Evolutionary conservation across 2,888 invertebrate species (phyloP).

Genomic region (Drosophila maculinotata): DNA sequence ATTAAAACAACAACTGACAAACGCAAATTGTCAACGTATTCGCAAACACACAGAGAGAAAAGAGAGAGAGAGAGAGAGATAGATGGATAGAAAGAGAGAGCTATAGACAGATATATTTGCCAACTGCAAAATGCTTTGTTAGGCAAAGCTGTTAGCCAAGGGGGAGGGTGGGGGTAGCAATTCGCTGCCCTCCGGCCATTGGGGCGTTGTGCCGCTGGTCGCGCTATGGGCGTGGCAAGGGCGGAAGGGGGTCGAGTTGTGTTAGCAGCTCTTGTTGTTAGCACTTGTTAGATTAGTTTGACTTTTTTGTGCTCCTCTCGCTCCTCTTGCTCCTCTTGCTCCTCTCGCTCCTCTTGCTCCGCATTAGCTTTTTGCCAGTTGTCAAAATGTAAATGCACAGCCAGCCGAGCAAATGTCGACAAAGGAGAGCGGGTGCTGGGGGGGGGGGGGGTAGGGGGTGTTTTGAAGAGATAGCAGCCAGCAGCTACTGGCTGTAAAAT

Average conservation of each 20-base stretch:
- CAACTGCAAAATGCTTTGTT: constrained; percentile 77
- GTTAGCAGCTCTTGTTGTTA: constrained; percentile 63
- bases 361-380: constrained; percentile 52
- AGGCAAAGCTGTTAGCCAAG: constrained; percentile 45
- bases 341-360: constrained; percentile 8
- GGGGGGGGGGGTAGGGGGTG: not conserved
- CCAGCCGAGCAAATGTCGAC: constrained; percentile 30
- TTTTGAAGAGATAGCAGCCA: not conserved
- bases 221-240: constrained; percentile 31
- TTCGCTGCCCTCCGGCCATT: constrained; percentile 56
- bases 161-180: not conserved
- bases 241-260: not conserved
- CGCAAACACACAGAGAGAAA: constrained; percentile 33
- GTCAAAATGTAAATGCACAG: constrained; percentile 73
- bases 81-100: constrained; percentile 12
- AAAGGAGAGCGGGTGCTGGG: not conserved
- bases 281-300: constrained; percentile 80
- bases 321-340: not conserved
- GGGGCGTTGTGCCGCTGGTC: constrained; percentile 34
- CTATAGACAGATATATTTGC: constrained; percentile 59
- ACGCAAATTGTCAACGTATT: constrained; percentile 78
- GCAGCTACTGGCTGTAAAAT: constrained; percentile 45
- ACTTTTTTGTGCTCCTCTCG: constrained; percentile 59
- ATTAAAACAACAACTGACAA: constrained; percentile 81
- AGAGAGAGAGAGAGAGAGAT: constrained; percentile 12